Base-by-base conservation (phyloP, 2,888 invertebrate species). In the Leptura quadrifasciata region DNA sequence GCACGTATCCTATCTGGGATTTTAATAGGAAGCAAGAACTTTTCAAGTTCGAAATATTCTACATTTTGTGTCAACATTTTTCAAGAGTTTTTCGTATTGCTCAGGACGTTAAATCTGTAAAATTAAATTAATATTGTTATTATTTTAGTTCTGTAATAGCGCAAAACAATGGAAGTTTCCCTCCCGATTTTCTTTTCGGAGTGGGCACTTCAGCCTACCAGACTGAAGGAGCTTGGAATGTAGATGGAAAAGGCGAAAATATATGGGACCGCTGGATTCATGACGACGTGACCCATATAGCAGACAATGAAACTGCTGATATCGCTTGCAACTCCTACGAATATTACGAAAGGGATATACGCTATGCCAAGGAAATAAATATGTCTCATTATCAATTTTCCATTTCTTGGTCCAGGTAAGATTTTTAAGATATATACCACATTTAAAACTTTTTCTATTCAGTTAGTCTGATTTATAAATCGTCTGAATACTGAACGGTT, bases 231-330 rank as follows among this genome's bases (percentile, higher is more conserved):
- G n/a, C n/a, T n/a, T n/a, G n/a, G n/a, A n/a, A n/a, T n/a, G n/a
- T n/a, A n/a, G n/a, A n/a, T n/a, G n/a, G n/a, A n/a, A n/a, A n/a
- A n/a, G n/a, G n/a, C n/a, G n/a, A n/a, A n/a, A n/a, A n/a, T n/a
- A n/a, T n/a, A 21, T 94, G 94, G 95, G 95, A 95, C 86, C 89
- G 89, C 9, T 92, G 93, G 81, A 91, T 92, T 0, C 93, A 93
- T 81, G 74, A 74, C 6, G 82, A 90, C 60, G 90, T 91, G 0
- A 90, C 92, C 1, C 83, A 90, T 0, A 90, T 94, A 0, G 88
- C 87, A 67, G 92, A 93, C 74, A 76, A 80, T 47, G 75, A 58
- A n/a, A 93, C 90, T 39, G 94, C 92, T 0, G 93, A 94, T 83
- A 88, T 93, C 0, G 92, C 94, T 0, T 92, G 92, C 73, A 93